Evolutionary conservation across 35 echinoderm and acorn worm genomes (phyloP).

Genomic region (Chiridota heheva): DNA sequence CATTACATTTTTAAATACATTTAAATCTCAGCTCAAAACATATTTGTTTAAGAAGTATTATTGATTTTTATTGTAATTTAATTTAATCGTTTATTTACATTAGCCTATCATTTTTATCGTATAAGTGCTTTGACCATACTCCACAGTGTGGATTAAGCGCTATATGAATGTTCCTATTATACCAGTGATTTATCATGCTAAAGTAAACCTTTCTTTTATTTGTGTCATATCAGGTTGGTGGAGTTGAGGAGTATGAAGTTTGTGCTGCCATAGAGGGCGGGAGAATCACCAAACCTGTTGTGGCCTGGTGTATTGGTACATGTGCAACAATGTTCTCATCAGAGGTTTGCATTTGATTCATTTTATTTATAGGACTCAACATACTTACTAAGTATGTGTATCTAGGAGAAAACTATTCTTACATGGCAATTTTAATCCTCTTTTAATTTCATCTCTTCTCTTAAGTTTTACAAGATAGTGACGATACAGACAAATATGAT

Average conservation of each 20-base stretch:
- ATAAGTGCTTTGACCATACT: not conserved
- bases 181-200: no score
- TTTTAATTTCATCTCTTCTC: no score
- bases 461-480: no score
- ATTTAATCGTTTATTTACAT: no score
- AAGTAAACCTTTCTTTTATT: not conserved
- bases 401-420: no score
- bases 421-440: no score
- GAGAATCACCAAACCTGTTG: constrained; percentile 78
- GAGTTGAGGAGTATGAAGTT: constrained; percentile 86
- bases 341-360: constrained; percentile 48
- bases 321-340: constrained; percentile 94
- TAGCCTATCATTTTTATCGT: no score
- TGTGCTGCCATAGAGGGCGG: constrained; percentile 71
- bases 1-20: no score
- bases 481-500: no score
- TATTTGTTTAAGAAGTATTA: not conserved
- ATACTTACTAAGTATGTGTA: no score
- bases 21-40: no score
- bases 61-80: not conserved
- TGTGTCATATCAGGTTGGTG: constrained; percentile 66
- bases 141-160: not conserved
- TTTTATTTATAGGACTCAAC: no score
- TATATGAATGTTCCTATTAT: not conserved
- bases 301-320: constrained; percentile 96